A percentile compares a stretch with the other conserved stretches of the same genome.
Conservation (phyloP, 2,888 invertebrate species). For the Mactromeris polynyma region DNA sequence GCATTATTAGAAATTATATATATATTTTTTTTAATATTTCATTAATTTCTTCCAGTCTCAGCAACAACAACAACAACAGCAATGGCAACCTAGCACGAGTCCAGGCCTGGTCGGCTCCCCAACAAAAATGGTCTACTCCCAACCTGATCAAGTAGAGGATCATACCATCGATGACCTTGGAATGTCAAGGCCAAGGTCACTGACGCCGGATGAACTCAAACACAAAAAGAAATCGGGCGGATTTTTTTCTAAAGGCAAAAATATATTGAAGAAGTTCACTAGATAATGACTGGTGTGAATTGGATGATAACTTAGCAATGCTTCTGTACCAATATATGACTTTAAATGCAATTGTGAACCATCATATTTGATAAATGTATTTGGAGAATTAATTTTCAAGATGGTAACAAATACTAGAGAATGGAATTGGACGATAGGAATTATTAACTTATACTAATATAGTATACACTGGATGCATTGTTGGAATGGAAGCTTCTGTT, state of each 20-base stretch:
- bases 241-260: constrained; percentile 83
- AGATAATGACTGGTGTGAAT: constrained; percentile 70
- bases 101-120: constrained; percentile 60
- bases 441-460: neutral
- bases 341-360: neutral
- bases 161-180: constrained; percentile 51
- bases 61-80: constrained; percentile 43
- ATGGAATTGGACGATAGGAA: neutral
- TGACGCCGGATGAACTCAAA: constrained; percentile 76
- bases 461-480: neutral
- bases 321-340: neutral
- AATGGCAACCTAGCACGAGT: constrained; percentile 58
- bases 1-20: too few species aligned
- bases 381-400: neutral
- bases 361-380: neutral
- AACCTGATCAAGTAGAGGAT: constrained; percentile 69
- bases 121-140: constrained; percentile 56
- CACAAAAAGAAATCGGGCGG: constrained; percentile 81
- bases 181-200: constrained; percentile 68
- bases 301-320: neutral
- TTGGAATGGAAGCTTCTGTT: too few species aligned
- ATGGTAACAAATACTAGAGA: neutral
- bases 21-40: too few species aligned
- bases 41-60: constrained; percentile 22
- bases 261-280: constrained; percentile 84